Evolutionary conservation across 2,888 invertebrate species (phyloP), one percentile per base, ranked within the genome.

Genomic region (Flexamia atlantica): DNA sequence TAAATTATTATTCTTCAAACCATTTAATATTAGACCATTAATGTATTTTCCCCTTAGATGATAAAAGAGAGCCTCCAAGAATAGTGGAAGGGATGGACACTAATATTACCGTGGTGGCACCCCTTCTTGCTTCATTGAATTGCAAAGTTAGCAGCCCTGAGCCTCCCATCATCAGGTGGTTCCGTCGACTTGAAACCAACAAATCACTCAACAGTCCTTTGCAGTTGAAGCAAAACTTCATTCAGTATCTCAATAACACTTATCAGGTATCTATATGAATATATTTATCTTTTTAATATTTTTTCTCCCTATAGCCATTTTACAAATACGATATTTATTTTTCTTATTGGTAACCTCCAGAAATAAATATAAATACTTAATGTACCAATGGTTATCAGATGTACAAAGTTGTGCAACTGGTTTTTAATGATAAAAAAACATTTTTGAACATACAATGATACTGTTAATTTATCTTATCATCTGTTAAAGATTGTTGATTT

Each of bases 31-130:
- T 36, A 36, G 5, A 36, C 9, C 36, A 36, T 36, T 36, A 36
- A 36, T 53, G 53, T 53, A 28, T 68, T 68, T 32, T 30, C 4
- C 23, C 28, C 23, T 12, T 23, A 72, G 72, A 72, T 17, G 42
- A 14, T 12, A 5, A 23, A 9, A 4, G 72, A 4, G 72, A 72
- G 7, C 40, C 42, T 12, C 72, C 72, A 9, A 14, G 9, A 23
- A 72, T 72, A 17, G 72, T 72, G 23, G 72, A 12, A 14, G 72
- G 72, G n/a, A 72, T 72, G 72, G 23, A 72, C 10, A 12, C 4
- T 36, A 72, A 72, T 40, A 20, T 72, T 12, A 72, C 72, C 9
- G 72, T 72, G 72, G 72, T 72, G 20, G 72, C 72, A 12, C 72
- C 32, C 2, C 32, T 20, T 7, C 32, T 72, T 32, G 72, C 72